Base-by-base conservation (phyloP, 64 coral and sea anemone species). In the Dendronephthya gigantea region DNA sequence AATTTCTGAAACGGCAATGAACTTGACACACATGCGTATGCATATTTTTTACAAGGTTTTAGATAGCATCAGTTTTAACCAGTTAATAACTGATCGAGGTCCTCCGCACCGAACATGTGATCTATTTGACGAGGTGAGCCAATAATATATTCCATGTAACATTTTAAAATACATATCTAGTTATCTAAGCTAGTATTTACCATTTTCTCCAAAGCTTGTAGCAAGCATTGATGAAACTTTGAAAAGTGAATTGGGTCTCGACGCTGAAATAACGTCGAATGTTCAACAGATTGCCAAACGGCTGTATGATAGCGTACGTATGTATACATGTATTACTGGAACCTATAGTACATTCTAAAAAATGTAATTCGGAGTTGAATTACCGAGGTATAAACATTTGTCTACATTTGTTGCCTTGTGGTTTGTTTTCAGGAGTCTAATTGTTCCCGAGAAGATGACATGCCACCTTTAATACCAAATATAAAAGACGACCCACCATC, bases 101-200 rank as follows among this genome's bases (percentile, higher is more conserved):
- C 95, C 95, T 88, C 95, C 95, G 2, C 91, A 98, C 28, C 84
- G 95, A 49, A 34, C 95, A 15, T 93, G 92, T 91, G 95, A 98
- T 49, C 39, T 98, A 50, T 98, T 98, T 93, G 95, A 98, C 84
- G 85, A 98, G 88, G 92, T 98, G 40, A 74, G 15, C 29, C n/a
- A 82, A 58, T 40, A 16, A 22, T 22, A 22, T 52, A 16, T 52
- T 32, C 48, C 83, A 33, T 86, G 35, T 28, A 40, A 92, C 87
- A 87, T 97, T 4, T 58, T 97, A 13, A 92, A 97, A n/a, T n/a
- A n/a, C n/a, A 47, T 9, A 81, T 43, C 34, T 0, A 8, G 17
- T 23, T 25, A 0, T 12, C 14, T 35, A 33, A 7, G 36, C 30
- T 29, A 79, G 34, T 79, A 19, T 38, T 79, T 86, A 39, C 16